These are phyloP conservation scores for Probosciger aterrimus DNA, from an alignment of 2,113 vertebrate species.

Conservation along the genomic window DNA sequence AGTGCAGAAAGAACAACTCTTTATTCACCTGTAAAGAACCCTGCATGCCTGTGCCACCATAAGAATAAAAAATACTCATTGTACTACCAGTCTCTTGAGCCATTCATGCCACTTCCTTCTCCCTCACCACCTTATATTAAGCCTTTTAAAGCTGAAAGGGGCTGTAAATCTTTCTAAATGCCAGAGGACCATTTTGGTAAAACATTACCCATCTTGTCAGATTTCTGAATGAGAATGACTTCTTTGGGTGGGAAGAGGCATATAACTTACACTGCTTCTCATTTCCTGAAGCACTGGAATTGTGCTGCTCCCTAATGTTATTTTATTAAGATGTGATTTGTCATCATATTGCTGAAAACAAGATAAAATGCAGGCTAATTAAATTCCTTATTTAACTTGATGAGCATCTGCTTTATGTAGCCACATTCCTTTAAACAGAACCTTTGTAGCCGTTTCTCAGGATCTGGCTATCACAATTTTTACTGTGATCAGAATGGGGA, in stretches of 20 bases:
- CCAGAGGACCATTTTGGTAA: constrained; percentile 22
- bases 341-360: constrained; percentile 61
- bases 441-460: constrained; percentile 1
- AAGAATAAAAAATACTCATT: background rate
- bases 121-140: background rate
- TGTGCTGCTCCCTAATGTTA: constrained; percentile 48
- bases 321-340: constrained; percentile 55
- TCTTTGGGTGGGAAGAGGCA: background rate
- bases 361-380: constrained; percentile 60
- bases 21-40: background rate
- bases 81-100: background rate
- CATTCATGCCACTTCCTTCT: background rate
- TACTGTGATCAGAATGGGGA: background rate
- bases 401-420: constrained; percentile 57
- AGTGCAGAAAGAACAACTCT: background rate
- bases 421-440: constrained; percentile 23
- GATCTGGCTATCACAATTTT: background rate
- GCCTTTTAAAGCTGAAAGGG: constrained; percentile 4
- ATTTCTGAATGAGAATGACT: constrained; percentile 44
- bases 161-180: constrained; percentile 28
- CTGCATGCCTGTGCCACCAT: background rate
- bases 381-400: constrained; percentile 66
- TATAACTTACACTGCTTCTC: constrained; percentile 34
- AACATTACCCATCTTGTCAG: constrained; percentile 32
- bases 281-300: constrained; percentile 42